phyloP scores from a whole-genome alignment of 2,888 invertebrate genomes.

The Tinea trinotella region DNA sequence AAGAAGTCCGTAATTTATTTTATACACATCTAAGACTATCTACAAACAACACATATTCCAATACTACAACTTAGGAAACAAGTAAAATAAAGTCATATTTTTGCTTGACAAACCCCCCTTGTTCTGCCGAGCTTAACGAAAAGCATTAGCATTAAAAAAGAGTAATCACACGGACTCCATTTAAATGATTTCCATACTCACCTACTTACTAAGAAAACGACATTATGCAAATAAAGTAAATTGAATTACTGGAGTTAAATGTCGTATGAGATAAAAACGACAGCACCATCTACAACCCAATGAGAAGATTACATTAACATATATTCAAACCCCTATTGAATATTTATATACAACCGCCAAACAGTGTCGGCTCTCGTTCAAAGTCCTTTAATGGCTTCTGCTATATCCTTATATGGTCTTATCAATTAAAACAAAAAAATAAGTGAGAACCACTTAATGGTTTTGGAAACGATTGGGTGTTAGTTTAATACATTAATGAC shows the following conservation, averaged over 20 bases:
- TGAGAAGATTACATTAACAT: slow-evolving; percentile 68
- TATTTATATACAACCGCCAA: slow-evolving; percentile 49
- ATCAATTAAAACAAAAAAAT: slow-evolving; percentile 5
- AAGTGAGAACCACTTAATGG: background rate
- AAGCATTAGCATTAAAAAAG: background rate
- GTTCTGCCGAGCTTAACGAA: background rate
- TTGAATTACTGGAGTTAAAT: slow-evolving; percentile 73
- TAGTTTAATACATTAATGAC: background rate
- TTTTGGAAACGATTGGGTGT: background rate
- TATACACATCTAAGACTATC: no score
- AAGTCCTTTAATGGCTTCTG: slow-evolving; percentile 52
- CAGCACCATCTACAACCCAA: slow-evolving; percentile 69
- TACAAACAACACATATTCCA: no score
- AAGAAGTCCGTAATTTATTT: slow-evolving; percentile 8
- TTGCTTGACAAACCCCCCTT: no score
- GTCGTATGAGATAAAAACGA: slow-evolving; percentile 73
- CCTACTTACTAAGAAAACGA: slow-evolving; percentile 59
- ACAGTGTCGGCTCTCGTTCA: slow-evolving; percentile 43
- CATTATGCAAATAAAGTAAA: slow-evolving; percentile 71
- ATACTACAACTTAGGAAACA: no score
- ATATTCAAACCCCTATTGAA: slow-evolving; percentile 69
- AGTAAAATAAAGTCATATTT: no score
- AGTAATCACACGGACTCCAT: slow-evolving; percentile 21
- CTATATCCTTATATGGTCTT: slow-evolving; percentile 39
- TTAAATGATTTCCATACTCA: slow-evolving; percentile 59